A percentile compares a stretch with the other conserved stretches of the same genome.
phyloP scores from a whole-genome alignment of 2,113 vertebrate species.

The Acanthisitta chloris region DNA sequence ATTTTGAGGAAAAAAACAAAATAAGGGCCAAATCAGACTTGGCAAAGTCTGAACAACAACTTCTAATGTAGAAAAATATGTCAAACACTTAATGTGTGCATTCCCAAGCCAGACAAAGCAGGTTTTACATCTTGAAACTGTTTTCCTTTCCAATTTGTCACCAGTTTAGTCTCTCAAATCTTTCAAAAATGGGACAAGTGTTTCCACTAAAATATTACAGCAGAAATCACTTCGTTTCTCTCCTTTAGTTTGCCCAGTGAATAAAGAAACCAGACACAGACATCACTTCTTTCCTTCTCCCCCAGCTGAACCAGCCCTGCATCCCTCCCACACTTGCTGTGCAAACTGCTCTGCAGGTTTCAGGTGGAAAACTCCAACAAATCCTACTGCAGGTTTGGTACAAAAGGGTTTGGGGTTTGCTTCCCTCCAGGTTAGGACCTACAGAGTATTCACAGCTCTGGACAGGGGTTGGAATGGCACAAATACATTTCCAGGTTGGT shows the following conservation, averaged over 20 bases:
- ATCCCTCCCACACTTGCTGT: rapidly evolving
- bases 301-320: neutral
- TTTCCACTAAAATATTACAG: rapidly evolving
- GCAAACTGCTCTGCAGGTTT: neutral
- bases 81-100: rapidly evolving
- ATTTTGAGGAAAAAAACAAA: neutral
- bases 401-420: neutral
- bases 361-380: neutral
- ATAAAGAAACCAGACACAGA: neutral
- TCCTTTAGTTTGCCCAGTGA: too few relatives aligned
- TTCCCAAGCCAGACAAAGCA: neutral
- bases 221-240: neutral
- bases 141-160: neutral
- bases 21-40: neutral
- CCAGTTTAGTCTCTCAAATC: neutral
- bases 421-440: neutral
- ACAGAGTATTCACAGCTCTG: neutral
- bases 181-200: rapidly evolving
- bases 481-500: neutral
- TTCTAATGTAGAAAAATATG: rapidly evolving
- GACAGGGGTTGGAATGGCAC: neutral
- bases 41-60: neutral
- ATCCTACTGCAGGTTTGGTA: neutral
- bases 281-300: neutral
- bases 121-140: neutral